These are phyloP conservation scores for Entomyzon cyanotis DNA, from an alignment of 2,113 vertebrate species.

Conservation along the genomic window DNA sequence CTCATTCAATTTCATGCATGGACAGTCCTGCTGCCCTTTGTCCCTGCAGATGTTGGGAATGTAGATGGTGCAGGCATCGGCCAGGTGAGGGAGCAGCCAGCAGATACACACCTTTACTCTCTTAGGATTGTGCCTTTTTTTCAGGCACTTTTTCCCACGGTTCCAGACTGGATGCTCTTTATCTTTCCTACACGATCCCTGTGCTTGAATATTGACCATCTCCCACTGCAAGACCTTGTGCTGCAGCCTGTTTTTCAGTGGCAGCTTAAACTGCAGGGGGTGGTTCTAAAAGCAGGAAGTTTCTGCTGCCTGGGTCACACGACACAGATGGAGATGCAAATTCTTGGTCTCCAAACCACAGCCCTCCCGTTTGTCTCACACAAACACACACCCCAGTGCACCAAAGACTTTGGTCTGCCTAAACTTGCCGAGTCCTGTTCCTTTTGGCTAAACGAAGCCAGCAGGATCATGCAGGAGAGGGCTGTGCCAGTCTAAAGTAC, in stretches of 20 bases:
- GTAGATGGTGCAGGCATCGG: neutral
- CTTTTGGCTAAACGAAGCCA: neutral
- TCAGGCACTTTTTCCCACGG: neutral
- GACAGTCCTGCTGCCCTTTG: neutral
- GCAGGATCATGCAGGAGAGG: rapidly evolving
- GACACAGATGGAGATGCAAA: neutral
- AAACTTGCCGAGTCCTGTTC: neutral
- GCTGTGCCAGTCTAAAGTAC: neutral
- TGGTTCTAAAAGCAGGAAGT: neutral
- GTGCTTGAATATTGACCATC: neutral
- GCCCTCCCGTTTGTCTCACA: neutral
- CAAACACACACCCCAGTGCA: neutral
- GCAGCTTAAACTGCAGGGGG: neutral
- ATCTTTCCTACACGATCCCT: neutral
- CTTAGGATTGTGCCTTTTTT: neutral
- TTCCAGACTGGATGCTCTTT: neutral
- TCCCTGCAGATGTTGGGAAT: neutral
- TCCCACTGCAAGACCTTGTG: neutral
- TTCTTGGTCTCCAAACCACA: neutral
- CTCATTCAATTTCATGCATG: neutral
- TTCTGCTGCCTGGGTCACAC: neutral
- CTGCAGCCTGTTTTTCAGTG: neutral
- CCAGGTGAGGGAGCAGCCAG: neutral
- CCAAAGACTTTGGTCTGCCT: neutral
- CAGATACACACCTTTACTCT: neutral